These are phyloP conservation scores for Zophobas morio DNA, from an alignment of 1,140 invertebrate genomes.

Conservation along the genomic window DNA sequence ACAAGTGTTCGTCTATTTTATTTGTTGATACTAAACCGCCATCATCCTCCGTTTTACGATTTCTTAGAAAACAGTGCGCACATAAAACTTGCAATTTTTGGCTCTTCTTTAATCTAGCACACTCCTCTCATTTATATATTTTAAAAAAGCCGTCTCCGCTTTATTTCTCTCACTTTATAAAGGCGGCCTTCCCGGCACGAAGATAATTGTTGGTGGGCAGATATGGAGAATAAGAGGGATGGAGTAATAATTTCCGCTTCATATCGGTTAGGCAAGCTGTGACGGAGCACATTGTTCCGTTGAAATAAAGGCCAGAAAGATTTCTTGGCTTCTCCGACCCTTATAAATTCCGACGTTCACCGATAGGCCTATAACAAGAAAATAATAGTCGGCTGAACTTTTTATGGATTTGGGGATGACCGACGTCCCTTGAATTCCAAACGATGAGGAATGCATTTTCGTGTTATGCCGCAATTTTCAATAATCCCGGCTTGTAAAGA, in stretches of 20 bases:
- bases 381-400: slow-evolving; percentile 14
- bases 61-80: not conserved
- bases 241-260: slow-evolving; percentile 24
- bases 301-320: slow-evolving; percentile 16
- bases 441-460: not conserved
- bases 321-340: slow-evolving; percentile 31
- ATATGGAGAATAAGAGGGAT: slow-evolving; percentile 14
- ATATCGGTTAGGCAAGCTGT: slow-evolving; percentile 17
- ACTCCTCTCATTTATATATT: not conserved
- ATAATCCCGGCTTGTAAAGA: too few species aligned
- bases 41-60: not conserved
- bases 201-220: slow-evolving; percentile 14
- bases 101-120: not conserved
- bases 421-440: not conserved
- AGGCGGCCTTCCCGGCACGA: not conserved
- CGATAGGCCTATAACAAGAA: slow-evolving; percentile 18
- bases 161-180: slow-evolving; percentile 12
- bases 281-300: slow-evolving; percentile 10
- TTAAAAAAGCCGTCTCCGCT: not conserved
- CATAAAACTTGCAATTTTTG: not conserved
- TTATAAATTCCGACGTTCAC: slow-evolving; percentile 17
- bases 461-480: too few species aligned
- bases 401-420: slow-evolving; percentile 17
- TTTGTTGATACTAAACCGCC: not conserved
- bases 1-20: not conserved